Evolutionary conservation across 2,888 invertebrate species (phyloP), one percentile per base, ranked within the genome.

Genomic region (Heliconius aoede): DNA sequence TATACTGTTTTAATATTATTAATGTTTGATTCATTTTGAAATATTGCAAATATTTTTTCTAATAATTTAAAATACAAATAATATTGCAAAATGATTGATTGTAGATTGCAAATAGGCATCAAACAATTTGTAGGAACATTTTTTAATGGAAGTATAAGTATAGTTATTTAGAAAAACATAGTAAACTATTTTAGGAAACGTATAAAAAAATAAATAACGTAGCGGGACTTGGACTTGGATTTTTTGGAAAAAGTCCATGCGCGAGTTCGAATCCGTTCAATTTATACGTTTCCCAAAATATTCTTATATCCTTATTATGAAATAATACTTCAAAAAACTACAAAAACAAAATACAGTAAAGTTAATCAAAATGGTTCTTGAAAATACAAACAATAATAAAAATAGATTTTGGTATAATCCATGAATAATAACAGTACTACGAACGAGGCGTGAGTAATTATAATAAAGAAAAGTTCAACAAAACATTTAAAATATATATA

Each of bases 1-100:
- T 74, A 79, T 77, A 76, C 28, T 71, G 61, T 62, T 82, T 78
- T 81, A 76, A 71, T 72, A 74, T 81, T 79, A 81, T 79, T 77
- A 8, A n/a, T 60, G 60, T 26, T 46, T 46, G 18, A 46, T 46
- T 3, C n/a, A 46, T 46, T 46, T 46, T 46, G 8, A 46, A 21
- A 46, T 1, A 46, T 46, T 18, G 7, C 18, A 46, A 46, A 18
- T 46, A 18, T 46, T 46, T 46, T n/a, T n/a, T n/a, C n/a, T n/a
- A n/a, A n/a, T n/a, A n/a, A n/a, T n/a, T n/a, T 46, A 0, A 5
- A 46, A n/a, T 55, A n/a, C 8, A 1, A 55, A n/a, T 21, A n/a
- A n/a, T n/a, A 55, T 55, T 55, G 55, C 9, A n/a, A 9, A 9
- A 11, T 3, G 0, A n/a, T 1, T n/a, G 0, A n/a, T n/a, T 21